phyloP scores from a whole-genome alignment of 2,888 invertebrate species.

The Heliconius hortense region DNA sequence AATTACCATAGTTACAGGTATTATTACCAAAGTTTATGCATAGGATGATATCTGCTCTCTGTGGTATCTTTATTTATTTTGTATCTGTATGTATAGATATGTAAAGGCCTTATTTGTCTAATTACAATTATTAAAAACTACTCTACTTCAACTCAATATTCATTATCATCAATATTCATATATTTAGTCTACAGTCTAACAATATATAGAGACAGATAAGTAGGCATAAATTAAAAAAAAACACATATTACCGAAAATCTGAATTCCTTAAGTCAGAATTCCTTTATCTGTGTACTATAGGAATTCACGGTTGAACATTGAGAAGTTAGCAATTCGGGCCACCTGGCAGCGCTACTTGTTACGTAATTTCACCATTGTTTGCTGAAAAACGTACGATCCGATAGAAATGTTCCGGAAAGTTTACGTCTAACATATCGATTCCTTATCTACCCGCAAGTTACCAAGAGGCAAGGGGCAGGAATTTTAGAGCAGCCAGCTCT shows the following conservation, averaged over 20 bases:
- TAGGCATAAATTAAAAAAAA: not conserved
- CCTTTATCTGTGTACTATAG: conserved; percentile 9
- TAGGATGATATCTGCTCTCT: no score
- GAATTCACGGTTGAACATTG: conserved; percentile 3
- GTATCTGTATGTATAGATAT: no score
- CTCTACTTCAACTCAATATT: not conserved
- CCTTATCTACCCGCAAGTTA: conserved; percentile 30
- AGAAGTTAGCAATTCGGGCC: conserved; percentile 22
- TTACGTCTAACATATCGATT: conserved; percentile 32
- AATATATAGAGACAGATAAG: not conserved
- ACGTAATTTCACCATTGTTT: conserved; percentile 28
- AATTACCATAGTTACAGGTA: no score
- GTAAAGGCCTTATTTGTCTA: no score
- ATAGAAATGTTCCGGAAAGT: conserved; percentile 32
- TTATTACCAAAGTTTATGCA: no score
- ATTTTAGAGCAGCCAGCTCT: conserved; percentile 25
- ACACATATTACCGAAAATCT: not conserved
- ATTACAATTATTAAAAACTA: no score
- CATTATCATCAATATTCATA: no score
- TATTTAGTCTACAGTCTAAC: not conserved
- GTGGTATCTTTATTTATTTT: no score
- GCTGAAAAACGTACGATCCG: conserved; percentile 29
- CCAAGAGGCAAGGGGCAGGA: conserved; percentile 20
- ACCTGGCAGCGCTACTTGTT: conserved; percentile 25
- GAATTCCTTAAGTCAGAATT: conserved; percentile 2